Conservation (phyloP, 2,113 vertebrate genomes). For the Sorex araneus region DNA sequence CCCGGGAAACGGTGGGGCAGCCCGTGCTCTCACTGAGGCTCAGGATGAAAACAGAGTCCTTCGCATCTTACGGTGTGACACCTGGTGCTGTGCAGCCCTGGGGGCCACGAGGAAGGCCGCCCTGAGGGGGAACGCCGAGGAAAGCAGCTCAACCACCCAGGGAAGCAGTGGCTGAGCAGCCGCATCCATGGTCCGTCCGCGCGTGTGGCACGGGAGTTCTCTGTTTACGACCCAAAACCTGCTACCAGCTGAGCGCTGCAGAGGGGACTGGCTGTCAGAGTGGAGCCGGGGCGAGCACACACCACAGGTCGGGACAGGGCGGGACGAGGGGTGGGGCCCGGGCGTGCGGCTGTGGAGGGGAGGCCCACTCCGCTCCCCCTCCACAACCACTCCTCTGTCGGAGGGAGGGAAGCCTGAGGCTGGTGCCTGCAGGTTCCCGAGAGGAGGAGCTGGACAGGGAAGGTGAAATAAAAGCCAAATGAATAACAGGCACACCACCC, state of each 20-base stretch:
- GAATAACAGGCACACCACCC: conserved; percentile 56
- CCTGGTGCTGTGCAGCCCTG: not conserved
- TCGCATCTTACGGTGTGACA: not conserved
- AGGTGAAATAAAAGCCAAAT: not conserved
- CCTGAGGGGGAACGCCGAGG: not conserved
- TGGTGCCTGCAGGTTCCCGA: not conserved
- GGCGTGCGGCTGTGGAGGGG: not conserved
- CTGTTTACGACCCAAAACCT: not conserved
- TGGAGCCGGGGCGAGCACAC: not conserved
- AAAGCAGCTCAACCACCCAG: too few relatives aligned
- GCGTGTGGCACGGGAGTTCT: not conserved
- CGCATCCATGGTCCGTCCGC: too few relatives aligned
- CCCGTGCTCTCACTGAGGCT: not conserved
- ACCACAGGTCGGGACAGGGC: not conserved
- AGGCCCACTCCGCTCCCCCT: not conserved
- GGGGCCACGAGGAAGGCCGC: not conserved
- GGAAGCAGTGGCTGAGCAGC: rapidly evolving
- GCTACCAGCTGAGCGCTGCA: not conserved
- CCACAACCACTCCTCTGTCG: not conserved
- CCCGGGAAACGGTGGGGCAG: conserved; percentile 15
- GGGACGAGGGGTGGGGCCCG: not conserved
- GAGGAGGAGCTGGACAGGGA: conserved; percentile 32
- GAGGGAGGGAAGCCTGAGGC: not conserved
- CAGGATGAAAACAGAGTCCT: not conserved
- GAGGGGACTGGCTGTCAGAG: not conserved